A percentile compares a stretch with the other conserved stretches of the same genome.
Conservation (phyloP, 2,888 invertebrate species). For the Timandra comae region DNA sequence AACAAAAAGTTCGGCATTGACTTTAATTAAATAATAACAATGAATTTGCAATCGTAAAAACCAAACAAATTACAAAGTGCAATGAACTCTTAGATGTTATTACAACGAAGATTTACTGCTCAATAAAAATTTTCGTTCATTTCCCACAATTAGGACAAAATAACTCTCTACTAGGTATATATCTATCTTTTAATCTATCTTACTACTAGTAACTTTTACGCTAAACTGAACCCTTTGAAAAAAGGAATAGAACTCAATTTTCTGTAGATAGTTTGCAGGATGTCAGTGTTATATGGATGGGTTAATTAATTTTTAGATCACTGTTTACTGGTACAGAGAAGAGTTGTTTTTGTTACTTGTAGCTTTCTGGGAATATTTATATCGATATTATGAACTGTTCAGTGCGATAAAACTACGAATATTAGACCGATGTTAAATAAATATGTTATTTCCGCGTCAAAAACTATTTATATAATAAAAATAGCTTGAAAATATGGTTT, state of each 20-base stretch:
- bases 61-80: constrained; percentile 46
- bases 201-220: not conserved
- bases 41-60: constrained; percentile 36
- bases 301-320: constrained; percentile 45
- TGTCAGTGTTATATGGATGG: constrained; percentile 37
- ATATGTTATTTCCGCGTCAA: too few species aligned
- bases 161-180: constrained; percentile 13
- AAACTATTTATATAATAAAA: too few species aligned
- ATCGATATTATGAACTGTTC: too few species aligned
- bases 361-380: too few species aligned
- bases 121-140: constrained; percentile 63
- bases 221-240: not conserved
- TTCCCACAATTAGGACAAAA: constrained; percentile 52
- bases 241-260: too few species aligned
- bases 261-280: too few species aligned
- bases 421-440: too few species aligned
- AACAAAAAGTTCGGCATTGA: constrained; percentile 5
- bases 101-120: constrained; percentile 53
- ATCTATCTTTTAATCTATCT: not conserved
- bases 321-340: constrained; percentile 23
- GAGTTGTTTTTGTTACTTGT: too few species aligned
- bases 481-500: too few species aligned
- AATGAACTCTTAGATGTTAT: constrained; percentile 57
- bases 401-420: too few species aligned
- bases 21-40: constrained; percentile 14